These are phyloP conservation scores for Rhodinocichla rosea DNA, from an alignment of 2,113 vertebrate genomes.

Conservation along the genomic window DNA sequence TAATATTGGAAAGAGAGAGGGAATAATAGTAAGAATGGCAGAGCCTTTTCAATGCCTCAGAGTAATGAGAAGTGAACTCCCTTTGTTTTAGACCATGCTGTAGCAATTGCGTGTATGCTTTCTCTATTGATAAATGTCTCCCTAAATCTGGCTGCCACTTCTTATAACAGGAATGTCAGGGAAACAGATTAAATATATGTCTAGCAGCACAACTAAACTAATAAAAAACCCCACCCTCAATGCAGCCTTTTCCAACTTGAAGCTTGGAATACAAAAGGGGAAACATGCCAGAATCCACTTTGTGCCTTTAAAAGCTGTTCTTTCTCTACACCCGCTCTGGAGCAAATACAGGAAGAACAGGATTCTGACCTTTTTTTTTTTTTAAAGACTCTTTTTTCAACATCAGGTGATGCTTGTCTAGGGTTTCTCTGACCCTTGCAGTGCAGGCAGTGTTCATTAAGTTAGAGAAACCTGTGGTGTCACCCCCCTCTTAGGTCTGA, in stretches of 20 bases:
- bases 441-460: neutral
- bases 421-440: neutral
- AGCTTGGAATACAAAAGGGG: slow-evolving; percentile 9
- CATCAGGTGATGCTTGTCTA: neutral
- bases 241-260: neutral
- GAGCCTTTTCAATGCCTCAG: neutral
- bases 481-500: neutral
- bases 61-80: neutral
- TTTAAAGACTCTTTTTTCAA: neutral
- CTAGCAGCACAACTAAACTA: neutral
- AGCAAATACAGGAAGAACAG: neutral
- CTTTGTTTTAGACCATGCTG: neutral
- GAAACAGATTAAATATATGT: neutral
- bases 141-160: neutral
- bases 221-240: neutral
- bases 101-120: neutral
- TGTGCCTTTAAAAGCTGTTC: neutral
- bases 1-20: neutral
- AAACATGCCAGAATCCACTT: neutral
- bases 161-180: neutral
- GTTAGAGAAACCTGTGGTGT: neutral
- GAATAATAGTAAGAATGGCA: neutral
- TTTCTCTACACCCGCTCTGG: neutral
- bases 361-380: neutral
- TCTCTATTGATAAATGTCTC: neutral